Base-by-base conservation (phyloP, 1,140 invertebrate species). In the Drosophila lacteicornis region DNA sequence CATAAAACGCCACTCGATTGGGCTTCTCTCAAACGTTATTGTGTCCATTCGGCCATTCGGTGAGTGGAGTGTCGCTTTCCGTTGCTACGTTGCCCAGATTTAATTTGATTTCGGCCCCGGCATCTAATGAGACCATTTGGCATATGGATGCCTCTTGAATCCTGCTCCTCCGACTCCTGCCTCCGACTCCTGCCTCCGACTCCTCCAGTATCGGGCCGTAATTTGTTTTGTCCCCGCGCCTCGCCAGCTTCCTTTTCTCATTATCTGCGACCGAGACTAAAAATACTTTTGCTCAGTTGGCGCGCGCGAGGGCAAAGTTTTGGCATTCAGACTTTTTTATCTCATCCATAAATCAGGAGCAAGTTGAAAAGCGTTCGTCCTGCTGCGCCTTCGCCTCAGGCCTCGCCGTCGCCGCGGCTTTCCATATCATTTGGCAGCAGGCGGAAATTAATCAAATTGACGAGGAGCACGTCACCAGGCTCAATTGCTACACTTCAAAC, bases 321-420 rank as follows among this genome's bases (percentile, higher is more conserved):
- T 74, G 57, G 63, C 75, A 82, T 78, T 85, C 75, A 61, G 81
- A 80, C 70, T 74, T 67, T 82, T 82, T 82, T 86, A 86, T 86
- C 82, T 79, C 75, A 61, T 79, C 71, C 82, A 86, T 85, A 86
- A 85, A 82, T 85, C 82, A 85, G 63, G 68, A 53, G 30, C 80
- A 75, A 81, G 79, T 85, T 74, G 59, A 69, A 45, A 19, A 58
- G 45, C 65, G 47, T 19, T n/a, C 13, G 53, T 56, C 53, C 53
- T 56, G 53, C 40, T 13, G 12, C 33, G 0, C 4, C 36, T 38
- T 30, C 50, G 40, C 6, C 40, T 3, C 13, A 33, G 13, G 13
- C 40, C 40, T 42, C 40, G 53, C 19, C 40, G 12, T 0, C 38
- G 13, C n/a, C 55, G 66, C 50, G 43, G 42, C 65, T 45, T 59